A percentile compares a stretch with the other conserved stretches of the same genome.
Evolutionary conservation across 1,140 invertebrate species (phyloP).

Genomic region (Hesperophylax magnus): DNA sequence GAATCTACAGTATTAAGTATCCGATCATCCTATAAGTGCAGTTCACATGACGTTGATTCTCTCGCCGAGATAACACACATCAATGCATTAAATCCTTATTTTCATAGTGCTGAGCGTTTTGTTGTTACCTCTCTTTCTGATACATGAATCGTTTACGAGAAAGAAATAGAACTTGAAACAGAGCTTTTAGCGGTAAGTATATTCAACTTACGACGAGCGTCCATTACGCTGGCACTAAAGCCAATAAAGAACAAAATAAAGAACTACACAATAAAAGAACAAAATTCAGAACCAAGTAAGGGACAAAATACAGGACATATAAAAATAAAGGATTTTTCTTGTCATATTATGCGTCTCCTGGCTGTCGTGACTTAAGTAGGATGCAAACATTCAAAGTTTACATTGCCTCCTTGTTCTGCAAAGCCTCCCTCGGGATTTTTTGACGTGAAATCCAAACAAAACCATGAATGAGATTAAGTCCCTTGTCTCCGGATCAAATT

Average conservation of each 20-base stretch:
- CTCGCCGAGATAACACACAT: no score
- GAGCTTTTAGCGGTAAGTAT: no score
- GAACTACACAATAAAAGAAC: slow-evolving; percentile 1
- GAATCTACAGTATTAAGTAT: no score
- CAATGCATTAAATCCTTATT: no score
- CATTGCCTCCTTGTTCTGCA: neutral
- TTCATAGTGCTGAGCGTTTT: no score
- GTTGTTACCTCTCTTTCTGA: no score
- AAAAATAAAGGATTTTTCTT: neutral
- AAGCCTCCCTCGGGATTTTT: neutral
- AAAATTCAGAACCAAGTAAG: neutral
- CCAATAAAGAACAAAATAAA: slow-evolving; percentile 32
- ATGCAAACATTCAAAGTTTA: slow-evolving; percentile 20
- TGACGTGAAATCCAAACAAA: slow-evolving; percentile 49
- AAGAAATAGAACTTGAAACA: no score
- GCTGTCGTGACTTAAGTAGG: slow-evolving; percentile 23
- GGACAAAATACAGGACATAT: neutral
- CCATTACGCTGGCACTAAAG: neutral
- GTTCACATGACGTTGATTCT: no score
- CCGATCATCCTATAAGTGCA: no score
- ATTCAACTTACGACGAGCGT: no score
- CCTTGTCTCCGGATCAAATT: slow-evolving; percentile 45
- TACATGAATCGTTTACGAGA: no score
- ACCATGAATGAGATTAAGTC: slow-evolving; percentile 40
- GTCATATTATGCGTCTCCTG: slow-evolving; percentile 9